Base-by-base conservation (phyloP, 2,797 vertebrate species). In the Threskiornis aethiopicus region DNA sequence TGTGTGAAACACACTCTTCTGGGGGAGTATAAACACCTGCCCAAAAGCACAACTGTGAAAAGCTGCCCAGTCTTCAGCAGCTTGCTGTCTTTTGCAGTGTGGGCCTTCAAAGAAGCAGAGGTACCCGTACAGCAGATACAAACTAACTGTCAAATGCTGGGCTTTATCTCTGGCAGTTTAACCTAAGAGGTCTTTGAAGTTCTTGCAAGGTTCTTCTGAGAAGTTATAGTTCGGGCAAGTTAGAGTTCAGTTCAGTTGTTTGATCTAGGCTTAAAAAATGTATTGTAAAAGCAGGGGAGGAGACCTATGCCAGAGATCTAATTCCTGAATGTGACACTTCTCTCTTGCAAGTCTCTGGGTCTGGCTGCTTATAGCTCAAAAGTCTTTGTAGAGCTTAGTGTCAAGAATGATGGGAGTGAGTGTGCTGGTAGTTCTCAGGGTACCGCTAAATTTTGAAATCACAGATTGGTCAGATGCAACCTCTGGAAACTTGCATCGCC, bases 51-150 rank as follows among this genome's bases (percentile, higher is more conserved):
- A 79, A 7, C 67, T 22, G 11, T 82, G 77, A 46, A 82, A 82
- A 90, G 51, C 16, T 51, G 33, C 64, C 44, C 11, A 16, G 54
- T 49, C 26, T 87, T 37, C 20, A 11, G 3, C 42, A 62, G 39
- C 9, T 77, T 59, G 18, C 39, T 87, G 11, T 84, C 57, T 79
- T 59, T 31, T 73, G 17, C 0, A 0, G 5, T 39, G 8, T 42
- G 20, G 47, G 11, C 42, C n/a, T 93, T 89, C 59, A 54, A 73
- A 83, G 44, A 46, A 69, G 16, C 35, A 65, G 33, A 70, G 81
- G n/a, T 72, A 59, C 7, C 9, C 0, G 0, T 46, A 35, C 33
- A 72, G 62, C 22, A 72, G 47, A 66, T 76, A 59, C 3, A 29
- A 78, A 88, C 35, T 83, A 51, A 76, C 35, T 42, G 49, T 84